phyloP scores from a whole-genome alignment of 2,113 vertebrate species.

The Physeter macrocephalus region DNA sequence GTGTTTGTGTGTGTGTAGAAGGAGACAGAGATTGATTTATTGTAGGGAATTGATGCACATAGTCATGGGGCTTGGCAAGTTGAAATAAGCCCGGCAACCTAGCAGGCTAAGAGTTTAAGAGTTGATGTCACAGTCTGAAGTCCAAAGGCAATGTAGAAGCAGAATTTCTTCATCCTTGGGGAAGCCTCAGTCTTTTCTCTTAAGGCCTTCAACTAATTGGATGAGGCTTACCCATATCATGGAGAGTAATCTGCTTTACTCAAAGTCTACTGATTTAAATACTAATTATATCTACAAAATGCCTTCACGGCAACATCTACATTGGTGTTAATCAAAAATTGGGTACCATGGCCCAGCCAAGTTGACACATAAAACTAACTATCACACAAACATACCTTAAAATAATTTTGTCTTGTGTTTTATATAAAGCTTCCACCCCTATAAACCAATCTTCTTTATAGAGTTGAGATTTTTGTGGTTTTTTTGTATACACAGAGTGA shows the following conservation, averaged over 20 bases:
- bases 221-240: background rate
- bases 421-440: background rate
- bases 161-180: background rate
- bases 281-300: background rate
- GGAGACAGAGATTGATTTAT: background rate
- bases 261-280: background rate
- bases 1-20: background rate
- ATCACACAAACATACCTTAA: background rate
- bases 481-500: slow-evolving; percentile 86
- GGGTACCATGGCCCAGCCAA: background rate
- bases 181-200: background rate
- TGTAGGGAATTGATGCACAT: background rate
- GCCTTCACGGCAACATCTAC: background rate
- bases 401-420: background rate
- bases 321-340: background rate
- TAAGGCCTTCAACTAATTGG: background rate
- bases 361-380: background rate
- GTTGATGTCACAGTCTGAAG: background rate
- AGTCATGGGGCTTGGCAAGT: background rate
- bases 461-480: background rate
- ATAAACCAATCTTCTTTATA: background rate
- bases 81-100: background rate
- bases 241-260: background rate
- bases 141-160: background rate
- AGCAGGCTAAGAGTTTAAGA: background rate